Evolutionary conservation across 2,113 vertebrate species (phyloP).

Genomic region (Mus pahari): DNA sequence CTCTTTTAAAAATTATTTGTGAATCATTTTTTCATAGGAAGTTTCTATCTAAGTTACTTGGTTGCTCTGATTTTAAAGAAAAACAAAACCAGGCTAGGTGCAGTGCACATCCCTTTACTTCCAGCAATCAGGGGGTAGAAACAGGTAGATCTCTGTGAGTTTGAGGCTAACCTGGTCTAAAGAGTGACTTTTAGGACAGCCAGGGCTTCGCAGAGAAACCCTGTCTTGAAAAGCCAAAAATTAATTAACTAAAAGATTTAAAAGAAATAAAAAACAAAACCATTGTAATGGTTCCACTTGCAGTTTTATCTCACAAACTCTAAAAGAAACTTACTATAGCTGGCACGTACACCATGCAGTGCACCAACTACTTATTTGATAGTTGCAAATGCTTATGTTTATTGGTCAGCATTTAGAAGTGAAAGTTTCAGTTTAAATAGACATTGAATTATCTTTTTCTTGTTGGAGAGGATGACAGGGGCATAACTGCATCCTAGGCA

Average conservation of each 20-base stretch:
- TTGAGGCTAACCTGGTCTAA: no score
- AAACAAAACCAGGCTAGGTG: not conserved
- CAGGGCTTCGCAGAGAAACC: no score
- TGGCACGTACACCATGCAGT: not conserved
- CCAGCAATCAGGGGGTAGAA: no score
- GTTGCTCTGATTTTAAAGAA: conserved; percentile 15
- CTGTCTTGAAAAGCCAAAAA: no score
- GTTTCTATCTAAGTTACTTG: not conserved
- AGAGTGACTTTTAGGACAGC: no score
- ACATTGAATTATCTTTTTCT: not conserved
- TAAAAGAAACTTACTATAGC: not conserved
- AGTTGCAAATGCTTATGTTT: not conserved
- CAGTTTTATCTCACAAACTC: conserved; percentile 20
- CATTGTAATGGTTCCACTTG: not conserved
- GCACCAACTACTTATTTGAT: not conserved
- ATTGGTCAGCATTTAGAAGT: conserved; percentile 7
- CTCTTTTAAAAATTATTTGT: conserved; percentile 6
- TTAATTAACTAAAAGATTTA: no score
- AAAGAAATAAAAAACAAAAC: not conserved
- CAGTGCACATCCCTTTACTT: no score
- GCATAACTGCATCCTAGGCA: not conserved
- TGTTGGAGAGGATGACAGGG: not conserved
- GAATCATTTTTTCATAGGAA: conserved; percentile 23
- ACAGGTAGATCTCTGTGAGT: no score
- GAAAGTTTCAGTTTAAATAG: not conserved